These are phyloP conservation scores for Drosophila stalkeri DNA, from an alignment of 2,888 invertebrate species.

Conservation along the genomic window DNA sequence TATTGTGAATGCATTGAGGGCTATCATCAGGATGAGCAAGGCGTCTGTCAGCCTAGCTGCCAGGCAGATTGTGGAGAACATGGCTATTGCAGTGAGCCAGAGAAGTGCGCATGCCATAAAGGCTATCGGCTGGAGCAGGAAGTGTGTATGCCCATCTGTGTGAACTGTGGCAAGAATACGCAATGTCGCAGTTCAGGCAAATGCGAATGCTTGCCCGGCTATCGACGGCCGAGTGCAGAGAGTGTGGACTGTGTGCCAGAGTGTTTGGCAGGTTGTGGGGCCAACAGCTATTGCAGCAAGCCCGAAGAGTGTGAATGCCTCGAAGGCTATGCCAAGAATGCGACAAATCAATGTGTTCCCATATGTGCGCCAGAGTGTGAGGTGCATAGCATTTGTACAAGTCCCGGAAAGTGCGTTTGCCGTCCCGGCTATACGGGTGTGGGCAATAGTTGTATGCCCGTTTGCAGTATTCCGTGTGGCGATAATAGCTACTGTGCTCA, in stretches of 20 bases:
- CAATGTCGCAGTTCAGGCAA: slow-evolving; percentile 73
- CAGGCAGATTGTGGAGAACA: slow-evolving; percentile 2
- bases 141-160: slow-evolving; percentile 31
- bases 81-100: background rate
- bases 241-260: slow-evolving; percentile 14
- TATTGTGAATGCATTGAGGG: slow-evolving; percentile 9
- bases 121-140: slow-evolving; percentile 8
- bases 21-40: background rate
- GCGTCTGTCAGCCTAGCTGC: slow-evolving; percentile 31
- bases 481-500: slow-evolving; percentile 41
- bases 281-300: slow-evolving; percentile 15
- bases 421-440: slow-evolving; percentile 16
- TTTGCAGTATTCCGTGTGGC: slow-evolving; percentile 35
- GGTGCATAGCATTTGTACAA: slow-evolving; percentile 24
- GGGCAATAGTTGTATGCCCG: slow-evolving; percentile 33
- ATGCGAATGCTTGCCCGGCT: slow-evolving; percentile 64
- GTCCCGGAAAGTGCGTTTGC: slow-evolving; percentile 30
- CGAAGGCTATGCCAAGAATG: slow-evolving; percentile 11
- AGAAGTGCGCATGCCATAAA: slow-evolving; percentile 2
- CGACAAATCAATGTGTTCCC: slow-evolving; percentile 12
- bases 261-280: background rate
- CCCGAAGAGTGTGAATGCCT: slow-evolving; percentile 15
- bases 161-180: slow-evolving; percentile 64
- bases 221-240: background rate
- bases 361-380: slow-evolving; percentile 34